Percentiles rank a stretch among this genome's conserved stretches.
Conservation (phyloP, 1,140 invertebrate genomes). For the Callitettix versicolor region DNA sequence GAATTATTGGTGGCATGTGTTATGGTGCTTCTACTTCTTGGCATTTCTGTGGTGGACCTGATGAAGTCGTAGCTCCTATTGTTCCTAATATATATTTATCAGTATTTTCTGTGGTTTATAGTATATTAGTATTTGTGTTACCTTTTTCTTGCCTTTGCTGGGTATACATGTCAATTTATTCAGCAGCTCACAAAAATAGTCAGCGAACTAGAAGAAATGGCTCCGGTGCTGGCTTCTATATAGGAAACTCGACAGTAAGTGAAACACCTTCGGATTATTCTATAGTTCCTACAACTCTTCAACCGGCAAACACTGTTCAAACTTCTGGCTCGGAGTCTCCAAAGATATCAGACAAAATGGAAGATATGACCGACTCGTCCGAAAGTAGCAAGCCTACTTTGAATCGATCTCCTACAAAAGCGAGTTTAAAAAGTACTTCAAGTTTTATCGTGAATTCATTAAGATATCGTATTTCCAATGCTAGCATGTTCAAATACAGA, state of each 20-base stretch:
- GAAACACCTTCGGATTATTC: not conserved
- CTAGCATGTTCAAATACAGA: constrained; percentile 67
- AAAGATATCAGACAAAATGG: not conserved
- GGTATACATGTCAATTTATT: constrained; percentile 41
- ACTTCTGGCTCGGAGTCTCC: not conserved
- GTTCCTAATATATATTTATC: constrained; percentile 10
- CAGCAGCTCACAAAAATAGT: constrained; percentile 39
- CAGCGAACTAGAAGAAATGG: constrained; percentile 41
- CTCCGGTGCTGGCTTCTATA: constrained; percentile 18
- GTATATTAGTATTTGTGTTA: constrained; percentile 32
- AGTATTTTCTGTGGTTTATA: constrained; percentile 21
- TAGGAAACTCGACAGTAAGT: not conserved
- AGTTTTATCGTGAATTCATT: constrained; percentile 48
- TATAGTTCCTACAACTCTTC: not conserved
- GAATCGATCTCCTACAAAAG: constrained; percentile 15
- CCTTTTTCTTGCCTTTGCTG: constrained; percentile 40
- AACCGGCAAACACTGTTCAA: not conserved
- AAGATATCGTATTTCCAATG: constrained; percentile 66
- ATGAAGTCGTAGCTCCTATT: not conserved
- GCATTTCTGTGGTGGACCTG: constrained; percentile 1
- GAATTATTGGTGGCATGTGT: constrained; percentile 35
- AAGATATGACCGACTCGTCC: not conserved
- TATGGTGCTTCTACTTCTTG: constrained; percentile 12
- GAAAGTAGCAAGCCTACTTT: not conserved
- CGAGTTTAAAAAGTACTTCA: constrained; percentile 28